Evolutionary conservation across 1,140 invertebrate species (phyloP).

Genomic region (Hydropsyche tenuis): DNA sequence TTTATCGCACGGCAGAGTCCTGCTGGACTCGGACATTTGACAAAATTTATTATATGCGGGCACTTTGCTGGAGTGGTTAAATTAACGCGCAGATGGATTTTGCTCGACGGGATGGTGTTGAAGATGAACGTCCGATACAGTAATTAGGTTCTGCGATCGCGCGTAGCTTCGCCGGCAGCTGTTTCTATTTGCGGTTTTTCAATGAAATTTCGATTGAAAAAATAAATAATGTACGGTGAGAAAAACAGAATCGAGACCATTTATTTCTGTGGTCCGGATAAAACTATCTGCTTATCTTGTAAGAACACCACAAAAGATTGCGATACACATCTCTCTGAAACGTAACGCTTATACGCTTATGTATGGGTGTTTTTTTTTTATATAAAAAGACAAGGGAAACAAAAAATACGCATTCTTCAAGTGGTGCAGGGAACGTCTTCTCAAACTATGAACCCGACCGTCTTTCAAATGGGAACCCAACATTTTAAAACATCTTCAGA

Average conservation of each 20-base stretch:
- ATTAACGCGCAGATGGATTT: no score
- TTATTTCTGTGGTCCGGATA: constrained; percentile 12
- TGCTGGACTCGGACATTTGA: constrained; percentile 5
- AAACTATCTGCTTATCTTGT: constrained; percentile 21
- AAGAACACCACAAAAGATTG: constrained; percentile 27
- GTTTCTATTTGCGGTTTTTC: background rate
- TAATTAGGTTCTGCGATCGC: no score
- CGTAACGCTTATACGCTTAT: constrained; percentile 10
- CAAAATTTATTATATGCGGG: constrained; percentile 24
- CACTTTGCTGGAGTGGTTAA: background rate
- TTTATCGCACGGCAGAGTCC: constrained; percentile 38
- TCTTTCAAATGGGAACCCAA: no score
- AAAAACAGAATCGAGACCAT: constrained; percentile 3
- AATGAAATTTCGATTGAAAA: no score
- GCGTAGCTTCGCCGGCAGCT: background rate
- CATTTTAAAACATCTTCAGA: no score
- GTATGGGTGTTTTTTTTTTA: background rate
- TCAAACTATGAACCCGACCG: background rate
- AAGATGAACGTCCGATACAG: no score
- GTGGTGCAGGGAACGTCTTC: background rate
- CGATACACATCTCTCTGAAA: constrained; percentile 4
- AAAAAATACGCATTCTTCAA: background rate
- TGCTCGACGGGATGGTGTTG: no score
- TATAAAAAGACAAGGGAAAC: constrained; percentile 1
- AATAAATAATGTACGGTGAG: background rate